A percentile compares a stretch with the other conserved stretches of the same genome.
Conservation (phyloP, 2,797 vertebrate species). For the Molossus alvarezi region DNA sequence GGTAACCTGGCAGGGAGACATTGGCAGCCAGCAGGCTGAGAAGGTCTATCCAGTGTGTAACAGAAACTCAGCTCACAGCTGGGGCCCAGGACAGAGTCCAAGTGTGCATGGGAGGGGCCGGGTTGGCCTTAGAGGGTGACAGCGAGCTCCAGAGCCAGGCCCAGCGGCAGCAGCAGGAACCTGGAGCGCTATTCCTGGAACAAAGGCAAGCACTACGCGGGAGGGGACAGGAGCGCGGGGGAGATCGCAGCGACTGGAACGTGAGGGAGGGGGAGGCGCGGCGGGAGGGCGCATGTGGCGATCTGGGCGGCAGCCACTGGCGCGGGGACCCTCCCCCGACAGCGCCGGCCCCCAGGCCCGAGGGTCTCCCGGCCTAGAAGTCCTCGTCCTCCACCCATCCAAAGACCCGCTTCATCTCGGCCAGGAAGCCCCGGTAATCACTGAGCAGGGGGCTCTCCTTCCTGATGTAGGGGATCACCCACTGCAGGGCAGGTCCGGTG, state of each 20-base stretch:
- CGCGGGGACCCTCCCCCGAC: neutral
- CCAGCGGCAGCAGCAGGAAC: neutral
- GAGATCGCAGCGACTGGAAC: neutral
- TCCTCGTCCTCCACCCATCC: slow-evolving; percentile 81
- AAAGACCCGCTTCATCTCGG: slow-evolving; percentile 81
- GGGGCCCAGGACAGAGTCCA: neutral
- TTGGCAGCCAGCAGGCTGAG: neutral
- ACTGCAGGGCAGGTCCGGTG: slow-evolving; percentile 77
- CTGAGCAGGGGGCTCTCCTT: slow-evolving; percentile 77
- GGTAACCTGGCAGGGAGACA: neutral
- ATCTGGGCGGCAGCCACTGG: neutral
- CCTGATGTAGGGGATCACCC: slow-evolving; percentile 80
- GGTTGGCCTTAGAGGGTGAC: neutral
- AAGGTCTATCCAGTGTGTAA: neutral
- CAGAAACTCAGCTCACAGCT: neutral
- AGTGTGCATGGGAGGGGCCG: neutral
- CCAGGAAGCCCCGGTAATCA: slow-evolving; percentile 80
- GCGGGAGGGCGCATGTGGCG: neutral
- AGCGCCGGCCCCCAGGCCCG: slow-evolving; percentile 13
- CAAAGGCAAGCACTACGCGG: slow-evolving; percentile 72
- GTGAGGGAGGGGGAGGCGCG: neutral
- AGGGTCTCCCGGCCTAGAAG: slow-evolving; percentile 65
- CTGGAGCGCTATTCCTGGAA: slow-evolving; percentile 71
- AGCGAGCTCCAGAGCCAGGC: slow-evolving; percentile 1
- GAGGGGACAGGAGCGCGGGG: slow-evolving; percentile 36